Conservation (phyloP, 2,888 invertebrate genomes). For the Hydraecia micacea region DNA sequence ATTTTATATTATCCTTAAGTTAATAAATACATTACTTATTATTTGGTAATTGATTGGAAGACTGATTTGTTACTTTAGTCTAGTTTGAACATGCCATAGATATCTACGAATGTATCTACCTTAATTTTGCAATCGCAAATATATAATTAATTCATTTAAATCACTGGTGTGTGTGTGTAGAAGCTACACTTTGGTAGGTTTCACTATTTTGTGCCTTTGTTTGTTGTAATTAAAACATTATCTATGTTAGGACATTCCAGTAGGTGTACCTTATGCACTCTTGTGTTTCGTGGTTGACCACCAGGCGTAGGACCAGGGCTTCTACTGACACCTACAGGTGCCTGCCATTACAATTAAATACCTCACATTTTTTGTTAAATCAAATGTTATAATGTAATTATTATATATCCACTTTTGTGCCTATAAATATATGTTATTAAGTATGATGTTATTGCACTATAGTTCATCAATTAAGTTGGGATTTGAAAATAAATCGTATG, state of each 20-base stretch:
- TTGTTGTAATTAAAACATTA: constrained; percentile 81
- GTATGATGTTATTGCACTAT: constrained; percentile 84
- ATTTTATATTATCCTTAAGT: constrained; percentile 75
- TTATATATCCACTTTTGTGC: constrained; percentile 86
- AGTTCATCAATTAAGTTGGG: constrained; percentile 83
- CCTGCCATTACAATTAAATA: constrained; percentile 66
- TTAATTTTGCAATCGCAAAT: constrained; percentile 80
- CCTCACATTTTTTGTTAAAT: constrained; percentile 81
- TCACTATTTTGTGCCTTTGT: constrained; percentile 89
- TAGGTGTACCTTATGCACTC: constrained; percentile 83
- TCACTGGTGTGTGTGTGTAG: constrained; percentile 82
- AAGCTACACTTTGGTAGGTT: constrained; percentile 81
- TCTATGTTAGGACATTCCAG: constrained; percentile 84
- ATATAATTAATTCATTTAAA: constrained; percentile 77
- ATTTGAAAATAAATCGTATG: constrained; percentile 79
- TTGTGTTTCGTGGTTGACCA: constrained; percentile 69
- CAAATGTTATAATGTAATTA: constrained; percentile 81
- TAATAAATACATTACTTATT: constrained; percentile 82
- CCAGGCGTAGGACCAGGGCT: constrained; percentile 50
- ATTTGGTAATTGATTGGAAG: constrained; percentile 88
- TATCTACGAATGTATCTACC: constrained; percentile 79
- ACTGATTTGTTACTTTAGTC: constrained; percentile 91
- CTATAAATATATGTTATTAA: constrained; percentile 83
- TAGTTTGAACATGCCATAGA: constrained; percentile 90
- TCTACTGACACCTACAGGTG: constrained; percentile 31